phyloP scores from a whole-genome alignment of 2,797 vertebrate genomes.

The Gymnothorax reevesii region DNA sequence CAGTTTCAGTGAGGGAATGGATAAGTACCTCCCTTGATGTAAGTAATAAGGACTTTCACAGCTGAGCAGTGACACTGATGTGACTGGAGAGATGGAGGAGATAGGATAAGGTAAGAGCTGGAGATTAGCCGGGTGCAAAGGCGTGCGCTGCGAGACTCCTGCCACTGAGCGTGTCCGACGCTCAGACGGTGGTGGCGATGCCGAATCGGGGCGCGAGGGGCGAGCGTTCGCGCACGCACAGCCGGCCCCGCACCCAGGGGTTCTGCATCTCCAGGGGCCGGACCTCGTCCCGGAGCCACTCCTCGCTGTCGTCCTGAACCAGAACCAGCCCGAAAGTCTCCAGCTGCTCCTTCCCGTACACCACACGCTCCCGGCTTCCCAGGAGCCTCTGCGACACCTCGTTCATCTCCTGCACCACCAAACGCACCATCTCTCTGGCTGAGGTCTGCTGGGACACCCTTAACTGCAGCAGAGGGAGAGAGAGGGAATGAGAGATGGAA shows the following conservation, averaged over 20 bases:
- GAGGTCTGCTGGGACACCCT: slow-evolving; percentile 78
- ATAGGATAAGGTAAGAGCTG: not conserved
- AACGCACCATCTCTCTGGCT: slow-evolving; percentile 80
- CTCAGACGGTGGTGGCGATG: slow-evolving; percentile 81
- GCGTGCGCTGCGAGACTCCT: too few species aligned
- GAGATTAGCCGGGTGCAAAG: too few species aligned
- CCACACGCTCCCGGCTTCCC: slow-evolving; percentile 60
- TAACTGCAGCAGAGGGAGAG: slow-evolving; percentile 64
- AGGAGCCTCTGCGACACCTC: slow-evolving; percentile 65
- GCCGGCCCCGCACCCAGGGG: slow-evolving; percentile 75
- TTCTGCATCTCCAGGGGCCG: slow-evolving; percentile 81
- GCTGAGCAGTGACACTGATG: too few species aligned
- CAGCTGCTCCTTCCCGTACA: slow-evolving; percentile 79
- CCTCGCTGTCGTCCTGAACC: slow-evolving; percentile 73
- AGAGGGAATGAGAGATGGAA: not conserved
- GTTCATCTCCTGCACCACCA: slow-evolving; percentile 89
- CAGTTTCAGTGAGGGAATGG: not conserved
- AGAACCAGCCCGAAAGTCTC: slow-evolving; percentile 85
- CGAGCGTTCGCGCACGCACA: slow-evolving; percentile 85
- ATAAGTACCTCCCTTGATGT: not conserved
- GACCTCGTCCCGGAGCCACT: slow-evolving; percentile 85
- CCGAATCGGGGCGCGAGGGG: slow-evolving; percentile 80
- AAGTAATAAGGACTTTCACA: not conserved
- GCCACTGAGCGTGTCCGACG: too few species aligned
- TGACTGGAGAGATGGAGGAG: too few species aligned